These are phyloP conservation scores for Drosophila seguyi DNA, from an alignment of 1,140 invertebrate genomes.

Conservation along the genomic window DNA sequence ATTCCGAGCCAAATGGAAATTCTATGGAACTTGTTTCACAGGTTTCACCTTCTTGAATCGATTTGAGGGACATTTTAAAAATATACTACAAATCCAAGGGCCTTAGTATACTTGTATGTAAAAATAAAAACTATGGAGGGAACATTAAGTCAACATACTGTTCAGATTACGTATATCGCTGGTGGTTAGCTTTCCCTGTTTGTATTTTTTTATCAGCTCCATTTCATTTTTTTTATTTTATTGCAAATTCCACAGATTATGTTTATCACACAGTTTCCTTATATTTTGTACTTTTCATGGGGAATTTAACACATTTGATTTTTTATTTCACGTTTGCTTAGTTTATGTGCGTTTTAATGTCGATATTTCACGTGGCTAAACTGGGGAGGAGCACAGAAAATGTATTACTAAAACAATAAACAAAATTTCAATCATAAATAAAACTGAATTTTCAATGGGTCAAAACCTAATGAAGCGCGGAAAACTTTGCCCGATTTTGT, in stretches of 20 bases:
- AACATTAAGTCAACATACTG: slow-evolving; percentile 56
- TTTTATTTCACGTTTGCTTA: slow-evolving; percentile 29
- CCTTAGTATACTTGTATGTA: slow-evolving; percentile 14
- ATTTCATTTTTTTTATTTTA: slow-evolving; percentile 53
- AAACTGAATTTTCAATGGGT: slow-evolving; percentile 8
- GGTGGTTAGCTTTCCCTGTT: slow-evolving; percentile 71
- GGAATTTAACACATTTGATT: slow-evolving; percentile 17
- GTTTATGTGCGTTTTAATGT: slow-evolving; percentile 35
- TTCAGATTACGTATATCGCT: slow-evolving; percentile 71
- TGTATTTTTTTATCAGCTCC: slow-evolving; percentile 82
- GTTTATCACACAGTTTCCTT: slow-evolving; percentile 1
- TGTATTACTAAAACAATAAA: slow-evolving; percentile 53
- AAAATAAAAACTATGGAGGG: slow-evolving; percentile 1
- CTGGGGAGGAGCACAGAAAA: slow-evolving; percentile 21
- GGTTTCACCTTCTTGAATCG: slow-evolving; percentile 6
- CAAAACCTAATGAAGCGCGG: slow-evolving; percentile 36
- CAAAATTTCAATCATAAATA: slow-evolving; percentile 33
- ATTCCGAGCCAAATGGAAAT: slow-evolving; percentile 30
- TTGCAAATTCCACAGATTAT: slow-evolving; percentile 3
- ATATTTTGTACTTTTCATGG: slow-evolving; percentile 4
- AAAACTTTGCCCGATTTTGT: slow-evolving; percentile 14
- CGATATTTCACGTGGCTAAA: slow-evolving; percentile 30
- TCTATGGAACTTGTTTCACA: slow-evolving; percentile 10
- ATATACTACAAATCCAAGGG: slow-evolving; percentile 24
- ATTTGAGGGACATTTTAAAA: slow-evolving; percentile 23